Evolutionary conservation across 2,888 invertebrate genomes (phyloP).

Genomic region (Plutella xylostella): DNA sequence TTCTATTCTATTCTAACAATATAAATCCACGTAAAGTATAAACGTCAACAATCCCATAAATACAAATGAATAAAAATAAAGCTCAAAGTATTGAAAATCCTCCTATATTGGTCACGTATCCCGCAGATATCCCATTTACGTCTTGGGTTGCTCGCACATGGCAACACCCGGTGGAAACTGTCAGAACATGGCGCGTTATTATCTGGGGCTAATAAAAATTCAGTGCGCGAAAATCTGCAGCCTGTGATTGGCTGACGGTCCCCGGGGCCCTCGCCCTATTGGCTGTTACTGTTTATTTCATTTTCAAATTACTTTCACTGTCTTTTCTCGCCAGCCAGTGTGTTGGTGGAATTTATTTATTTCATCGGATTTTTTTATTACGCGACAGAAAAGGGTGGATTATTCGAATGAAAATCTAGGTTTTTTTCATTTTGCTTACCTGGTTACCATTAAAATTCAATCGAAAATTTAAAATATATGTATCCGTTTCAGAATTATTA

Average conservation of each 20-base stretch:
- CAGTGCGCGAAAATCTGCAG: conserved; percentile 63
- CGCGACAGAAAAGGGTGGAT: conserved; percentile 26
- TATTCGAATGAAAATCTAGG: conserved; percentile 5
- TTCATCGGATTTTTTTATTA: not conserved
- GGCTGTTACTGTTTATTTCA: conserved; percentile 60
- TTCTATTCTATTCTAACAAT: too few species aligned
- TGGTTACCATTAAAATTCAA: too few species aligned
- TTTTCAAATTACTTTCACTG: conserved; percentile 69
- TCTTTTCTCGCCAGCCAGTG: conserved; percentile 32
- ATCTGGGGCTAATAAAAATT: conserved; percentile 67
- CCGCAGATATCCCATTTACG: conserved; percentile 30
- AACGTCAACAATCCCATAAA: too few species aligned
- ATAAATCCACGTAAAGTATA: too few species aligned
- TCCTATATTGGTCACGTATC: conserved; percentile 28
- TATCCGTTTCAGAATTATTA: too few species aligned
- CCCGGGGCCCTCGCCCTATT: conserved; percentile 48
- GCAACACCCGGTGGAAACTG: conserved; percentile 23
- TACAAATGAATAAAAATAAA: too few species aligned
- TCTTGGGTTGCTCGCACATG: conserved; percentile 34
- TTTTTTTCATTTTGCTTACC: too few species aligned
- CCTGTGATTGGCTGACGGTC: conserved; percentile 47
- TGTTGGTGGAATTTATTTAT: conserved; percentile 7
- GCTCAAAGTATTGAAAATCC: not conserved
- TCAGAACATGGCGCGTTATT: conserved; percentile 52
- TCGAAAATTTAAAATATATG: too few species aligned